Evolutionary conservation across 2,888 invertebrate genomes (phyloP).

Genomic region (Tinea trinotella): DNA sequence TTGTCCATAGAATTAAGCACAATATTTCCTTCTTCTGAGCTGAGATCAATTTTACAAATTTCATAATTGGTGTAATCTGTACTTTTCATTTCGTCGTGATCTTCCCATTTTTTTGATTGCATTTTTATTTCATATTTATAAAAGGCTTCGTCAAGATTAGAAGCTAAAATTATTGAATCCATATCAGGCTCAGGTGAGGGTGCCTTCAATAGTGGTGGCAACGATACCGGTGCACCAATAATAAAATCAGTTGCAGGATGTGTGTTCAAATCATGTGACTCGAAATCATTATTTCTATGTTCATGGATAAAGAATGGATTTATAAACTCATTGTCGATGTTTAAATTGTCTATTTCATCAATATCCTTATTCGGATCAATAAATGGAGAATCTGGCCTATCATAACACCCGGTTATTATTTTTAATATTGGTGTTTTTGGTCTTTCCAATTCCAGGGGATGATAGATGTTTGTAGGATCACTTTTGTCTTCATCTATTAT

Average conservation of each 20-base stretch:
- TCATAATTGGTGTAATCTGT: slow-evolving; percentile 22
- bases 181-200: slow-evolving; percentile 44
- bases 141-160: slow-evolving; percentile 28
- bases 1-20: background rate
- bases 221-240: slow-evolving; percentile 66
- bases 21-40: background rate
- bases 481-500: slow-evolving; percentile 32
- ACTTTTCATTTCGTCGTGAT: background rate
- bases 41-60: background rate
- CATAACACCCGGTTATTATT: slow-evolving; percentile 45
- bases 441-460: slow-evolving; percentile 37
- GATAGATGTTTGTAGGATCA: slow-evolving; percentile 36
- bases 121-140: slow-evolving; percentile 25
- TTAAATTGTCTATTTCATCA: slow-evolving; percentile 32
- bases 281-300: slow-evolving; percentile 27
- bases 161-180: slow-evolving; percentile 38
- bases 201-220: slow-evolving; percentile 48
- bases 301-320: slow-evolving; percentile 54
- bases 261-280: slow-evolving; percentile 27
- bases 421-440: slow-evolving; percentile 60
- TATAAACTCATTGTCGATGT: slow-evolving; percentile 39
- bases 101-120: slow-evolving; percentile 19
- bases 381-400: slow-evolving; percentile 39
- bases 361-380: slow-evolving; percentile 33
- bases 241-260: slow-evolving; percentile 54